Base-by-base conservation (phyloP, 2,888 invertebrate genomes). In the Leucoptera coffeella region DNA sequence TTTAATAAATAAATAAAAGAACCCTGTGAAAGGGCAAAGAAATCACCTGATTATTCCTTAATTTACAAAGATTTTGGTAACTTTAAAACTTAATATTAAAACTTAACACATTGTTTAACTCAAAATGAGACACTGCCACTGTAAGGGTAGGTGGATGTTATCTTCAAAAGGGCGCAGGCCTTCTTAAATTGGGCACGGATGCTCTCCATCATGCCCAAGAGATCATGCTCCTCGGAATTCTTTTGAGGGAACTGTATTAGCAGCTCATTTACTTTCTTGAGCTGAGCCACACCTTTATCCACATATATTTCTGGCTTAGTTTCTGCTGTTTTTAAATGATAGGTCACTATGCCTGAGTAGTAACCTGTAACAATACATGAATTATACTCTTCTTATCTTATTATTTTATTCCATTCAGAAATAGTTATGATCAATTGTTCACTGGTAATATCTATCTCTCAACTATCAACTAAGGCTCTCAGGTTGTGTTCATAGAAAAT, bases 131-230 rank as follows among this genome's bases (percentile, higher is more conserved):
- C 57, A 30, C 64, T 64, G 39, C 71, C 71, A 32, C 55, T 54
- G 46, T 77, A 78, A 4, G 78, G 77, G 41, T 74, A 73, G 1
- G 39, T 38, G 0, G 72, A 54, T 36, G 75, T 56, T 38, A 81
- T 72, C 57, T 81, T 85, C 17, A 84, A 48, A 26, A 82, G 45
- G 1, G 82, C 76, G 52, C 82, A 83, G 9, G 80, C 54, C 42
- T 78, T 82, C 37, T 80, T 84, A 45, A 78, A 85, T 26, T 80
- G 74, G 1, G 73, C 75, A 37, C 84, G 75, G 25, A 89, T 78
- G 22, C 61, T 62, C 38, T 82, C 78, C 1, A 78, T 58, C 27
- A 73, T 50, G 2, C 60, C 67, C 28, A 82, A 41, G 33, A 87
- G 76, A 47, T 90, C 85, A 17, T 75, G 50, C 4, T 78, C 65